Evolutionary conservation across 2,113 vertebrate genomes (phyloP), one percentile per base, ranked within the genome.

Genomic region (Arizona elegans): DNA sequence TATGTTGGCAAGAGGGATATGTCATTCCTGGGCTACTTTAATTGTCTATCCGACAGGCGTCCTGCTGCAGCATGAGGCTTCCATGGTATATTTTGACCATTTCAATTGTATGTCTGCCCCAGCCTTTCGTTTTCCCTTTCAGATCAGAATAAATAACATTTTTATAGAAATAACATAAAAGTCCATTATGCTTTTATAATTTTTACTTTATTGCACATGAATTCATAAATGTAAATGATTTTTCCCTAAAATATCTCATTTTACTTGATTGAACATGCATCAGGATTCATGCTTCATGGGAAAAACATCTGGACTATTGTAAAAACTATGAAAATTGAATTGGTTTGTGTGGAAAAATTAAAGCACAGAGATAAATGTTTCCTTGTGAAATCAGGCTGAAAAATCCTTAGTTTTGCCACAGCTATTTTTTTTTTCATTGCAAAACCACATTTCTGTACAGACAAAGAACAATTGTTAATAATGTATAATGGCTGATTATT

Each of bases 1-100:
- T 99, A 99, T 99, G 99, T 99, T 98, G 98, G 98, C 97, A 97
- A 97, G 97, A 98, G 98, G 98, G 97, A 98, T 98, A 98, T 99
- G 99, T 98, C 98, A 98, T 98, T 98, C 97, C 97, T 95, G 94
- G 98, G 98, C 97, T 98, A 97, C 98, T 98, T 98, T 98, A 98
- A 98, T 98, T 98, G 98, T 98, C 97, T 98, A 96, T 98, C 97
- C 95, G 95, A 98, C 98, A 98, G 97, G 97, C 97, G 86, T 98
- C 97, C 96, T 97, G 96, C 97, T 96, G 97, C 8, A 94, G 94
- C 94, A 11, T 94, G 97, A 92, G 94, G 97, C 97, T 98, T 97
- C 97, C 90, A 93, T 94, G 96, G 93, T 97, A 94, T 97, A 94
- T 97, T 97, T 96, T 91, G 96, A 94, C 97, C 96, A 96, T 58